Percentiles rank a stretch among this genome's conserved stretches.
Evolutionary conservation across 2,888 invertebrate genomes (phyloP).

Genomic region (Rambutsinella grinnellia): DNA sequence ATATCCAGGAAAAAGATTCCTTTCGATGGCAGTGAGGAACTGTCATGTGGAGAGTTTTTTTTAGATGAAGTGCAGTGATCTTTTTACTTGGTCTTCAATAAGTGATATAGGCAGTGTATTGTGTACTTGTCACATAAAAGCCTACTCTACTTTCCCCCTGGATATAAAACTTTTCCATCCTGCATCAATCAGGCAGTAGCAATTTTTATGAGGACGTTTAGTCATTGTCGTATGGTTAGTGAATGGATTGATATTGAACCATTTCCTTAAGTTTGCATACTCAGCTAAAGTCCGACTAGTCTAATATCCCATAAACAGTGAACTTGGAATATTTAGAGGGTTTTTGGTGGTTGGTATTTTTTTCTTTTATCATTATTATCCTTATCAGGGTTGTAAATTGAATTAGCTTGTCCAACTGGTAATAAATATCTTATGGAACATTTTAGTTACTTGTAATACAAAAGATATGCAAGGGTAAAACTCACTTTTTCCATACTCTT

Average conservation of each 20-base stretch:
- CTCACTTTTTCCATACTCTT: background rate
- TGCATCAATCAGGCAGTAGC: background rate
- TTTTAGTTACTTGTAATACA: constrained; percentile 17
- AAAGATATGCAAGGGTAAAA: constrained; percentile 52
- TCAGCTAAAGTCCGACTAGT: too few relatives aligned
- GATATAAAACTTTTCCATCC: constrained; percentile 9
- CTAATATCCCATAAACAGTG: too few relatives aligned
- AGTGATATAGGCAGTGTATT: constrained; percentile 27
- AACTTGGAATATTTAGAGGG: too few relatives aligned
- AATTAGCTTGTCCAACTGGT: too few relatives aligned
- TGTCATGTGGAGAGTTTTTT: background rate
- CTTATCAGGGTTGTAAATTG: too few relatives aligned
- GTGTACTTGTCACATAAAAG: constrained; percentile 17
- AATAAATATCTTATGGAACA: too few relatives aligned
- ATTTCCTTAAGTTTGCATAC: too few relatives aligned
- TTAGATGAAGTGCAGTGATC: background rate
- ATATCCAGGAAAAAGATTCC: constrained; percentile 20
- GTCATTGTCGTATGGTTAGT: too few relatives aligned
- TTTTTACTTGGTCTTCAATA: constrained; percentile 20
- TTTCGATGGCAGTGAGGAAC: constrained; percentile 51
- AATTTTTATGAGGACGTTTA: background rate
- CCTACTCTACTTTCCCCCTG: constrained; percentile 9
- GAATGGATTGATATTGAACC: too few relatives aligned
- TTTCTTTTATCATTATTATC: too few relatives aligned
- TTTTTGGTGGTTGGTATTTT: too few relatives aligned